Evolutionary conservation across 2,113 vertebrate species (phyloP), one percentile per base, ranked within the genome.

Genomic region (Camelus bactrianus): DNA sequence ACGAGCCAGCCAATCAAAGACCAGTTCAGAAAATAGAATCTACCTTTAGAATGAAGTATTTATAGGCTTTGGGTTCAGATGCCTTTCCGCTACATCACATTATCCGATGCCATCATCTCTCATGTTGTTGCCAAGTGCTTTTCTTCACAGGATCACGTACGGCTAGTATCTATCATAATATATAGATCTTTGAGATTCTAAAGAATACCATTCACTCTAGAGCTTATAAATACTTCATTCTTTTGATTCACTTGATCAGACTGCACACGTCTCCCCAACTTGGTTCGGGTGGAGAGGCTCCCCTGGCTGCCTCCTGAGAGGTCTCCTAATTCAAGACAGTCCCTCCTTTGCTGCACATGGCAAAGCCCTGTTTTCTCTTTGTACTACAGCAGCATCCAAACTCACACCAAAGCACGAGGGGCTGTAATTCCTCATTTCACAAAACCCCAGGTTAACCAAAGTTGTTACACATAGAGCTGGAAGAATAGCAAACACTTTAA

Each of bases 201-300:
- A 89, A 75, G 38, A 81, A 81, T 54, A 94, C 6, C 79, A 46
- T 48, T 89, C 80, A 58, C 79, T 96, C 75, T 35, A 62, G 83
- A 86, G 38, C 77, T 92, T 91, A 89, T 82, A 90, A 94, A 96
- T 89, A 89, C 72, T 75, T 92, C 91, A 46, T 52, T 64, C 84
- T 46, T 73, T 93, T 95, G 75, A 81, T 83, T 73, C 76, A 38
- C 89, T 93, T 86, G 22, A 70, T 97, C 92, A 86, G 79, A 91
- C 13, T 14, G 38, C 84, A 52, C 38, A n/a, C 10, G 10, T 56
- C 76, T 93, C 75, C 58, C 67, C 93, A 83, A 72, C 76, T 87
- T 46, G 26, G 50, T 42, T 93, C 85, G 79, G 67, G 65, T 58
- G 79, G 76, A 85, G 80, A 46, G 64, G 19, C 46, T 48, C 22